Evolutionary conservation across 2,888 invertebrate species (phyloP).

Genomic region (Euzophera pinguis): DNA sequence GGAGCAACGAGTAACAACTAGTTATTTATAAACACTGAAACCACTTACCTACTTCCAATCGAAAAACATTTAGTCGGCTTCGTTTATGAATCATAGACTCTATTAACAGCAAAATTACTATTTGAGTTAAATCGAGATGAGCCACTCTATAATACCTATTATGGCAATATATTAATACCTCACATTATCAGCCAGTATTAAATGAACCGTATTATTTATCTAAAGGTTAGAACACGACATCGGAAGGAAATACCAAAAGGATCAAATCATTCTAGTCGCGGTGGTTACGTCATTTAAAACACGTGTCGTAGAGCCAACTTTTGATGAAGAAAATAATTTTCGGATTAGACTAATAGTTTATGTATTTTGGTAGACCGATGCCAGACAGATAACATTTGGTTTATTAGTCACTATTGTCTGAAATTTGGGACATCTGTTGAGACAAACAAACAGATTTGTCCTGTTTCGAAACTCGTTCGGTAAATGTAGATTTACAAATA

Average conservation of each 20-base stretch:
- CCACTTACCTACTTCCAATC: no score
- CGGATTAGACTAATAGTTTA: constrained; percentile 2
- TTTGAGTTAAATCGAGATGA: constrained; percentile 29
- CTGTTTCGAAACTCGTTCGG: no score
- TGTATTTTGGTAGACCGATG: constrained; percentile 10
- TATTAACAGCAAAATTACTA: constrained; percentile 29
- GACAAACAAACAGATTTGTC: not conserved
- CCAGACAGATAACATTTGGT: constrained; percentile 13
- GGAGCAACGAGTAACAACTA: no score
- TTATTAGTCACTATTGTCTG: constrained; percentile 12
- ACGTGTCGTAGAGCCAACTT: not conserved
- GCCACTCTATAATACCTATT: constrained; percentile 19
- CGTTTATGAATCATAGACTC: constrained; percentile 25
- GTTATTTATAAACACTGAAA: no score
- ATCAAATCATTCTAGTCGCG: not conserved
- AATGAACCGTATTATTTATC: not conserved
- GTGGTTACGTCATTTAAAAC: constrained; percentile 5
- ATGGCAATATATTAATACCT: constrained; percentile 16
- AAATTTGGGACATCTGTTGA: constrained; percentile 4
- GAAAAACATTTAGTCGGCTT: not conserved
- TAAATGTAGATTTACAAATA: no score
- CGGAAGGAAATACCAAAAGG: constrained; percentile 12
- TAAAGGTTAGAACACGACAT: not conserved
- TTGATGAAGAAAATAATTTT: constrained; percentile 8
- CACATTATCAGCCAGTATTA: constrained; percentile 13